Evolutionary conservation across 2,113 vertebrate genomes (phyloP), one percentile per base, ranked within the genome.

Genomic region (Caloenas nicobarica): DNA sequence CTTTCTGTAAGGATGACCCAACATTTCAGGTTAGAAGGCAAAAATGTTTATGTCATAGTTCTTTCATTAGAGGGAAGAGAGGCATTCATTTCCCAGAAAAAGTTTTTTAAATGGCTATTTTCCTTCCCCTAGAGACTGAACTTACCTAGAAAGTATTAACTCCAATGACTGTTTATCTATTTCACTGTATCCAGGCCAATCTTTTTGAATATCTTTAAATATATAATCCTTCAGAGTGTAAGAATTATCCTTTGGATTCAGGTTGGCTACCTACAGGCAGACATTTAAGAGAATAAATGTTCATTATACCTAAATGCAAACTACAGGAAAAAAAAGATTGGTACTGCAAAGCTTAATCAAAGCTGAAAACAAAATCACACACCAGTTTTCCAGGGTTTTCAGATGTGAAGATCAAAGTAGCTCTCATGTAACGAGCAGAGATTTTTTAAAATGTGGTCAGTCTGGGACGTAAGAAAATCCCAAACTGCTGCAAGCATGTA

Each of bases 101-200:
- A 60, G 74, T 33, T 40, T 82, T 57, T 72, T 69, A 79, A 61
- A 86, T 38, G 51, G 19, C 26, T 81, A 28, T 33, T 61, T 88
- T 83, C 44, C 40, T 80, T 84, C 57, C 34, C 61, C 92, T 74
- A 64, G 77, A 86, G 65, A 87, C 38, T 48, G 42, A 91, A 96
- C 91, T 87, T 98, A 99, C 99, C 98, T 98, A 89, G 98, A 96
- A 51, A 99, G 96, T 89, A 98, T 97, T 70, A 97, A 92, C 70
- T 99, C 98, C 91, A 99, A 89, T 74, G 98, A 97, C 71, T 97
- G 94, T 74, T 98, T 98, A 36, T 99, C 99, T 78, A 95, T 96
- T 71, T 99, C 99, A 69, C 69, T 98, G 96, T 99, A 99, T 61
- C 99, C 99, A 31, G 99, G 99, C 99, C 99, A 99, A 78, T 99